Evolutionary conservation across 1,140 invertebrate genomes (phyloP).

Genomic region (Diprion similis): DNA sequence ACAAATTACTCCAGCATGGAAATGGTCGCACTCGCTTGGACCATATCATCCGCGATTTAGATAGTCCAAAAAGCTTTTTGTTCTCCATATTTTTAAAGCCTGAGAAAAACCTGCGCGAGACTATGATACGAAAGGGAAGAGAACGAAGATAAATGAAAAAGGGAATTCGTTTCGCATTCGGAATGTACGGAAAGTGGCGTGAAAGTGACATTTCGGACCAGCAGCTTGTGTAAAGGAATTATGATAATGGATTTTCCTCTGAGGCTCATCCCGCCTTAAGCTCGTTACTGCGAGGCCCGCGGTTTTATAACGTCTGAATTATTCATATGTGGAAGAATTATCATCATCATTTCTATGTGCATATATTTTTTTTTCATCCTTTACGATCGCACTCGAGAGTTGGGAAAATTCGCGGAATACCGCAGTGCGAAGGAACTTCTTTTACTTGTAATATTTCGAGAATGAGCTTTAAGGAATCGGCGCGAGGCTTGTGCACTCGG

Average conservation of each 20-base stretch:
- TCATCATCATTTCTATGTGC: background rate
- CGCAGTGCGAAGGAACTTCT: too few species aligned
- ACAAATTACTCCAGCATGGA: background rate
- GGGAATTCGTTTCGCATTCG: background rate
- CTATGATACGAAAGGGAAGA: too few species aligned
- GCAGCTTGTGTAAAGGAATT: background rate
- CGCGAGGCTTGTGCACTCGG: background rate
- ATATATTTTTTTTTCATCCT: background rate
- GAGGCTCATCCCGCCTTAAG: background rate
- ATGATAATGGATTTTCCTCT: conserved; percentile 1
- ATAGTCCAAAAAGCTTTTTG: too few species aligned
- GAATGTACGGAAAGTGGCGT: background rate
- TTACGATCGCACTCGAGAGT: background rate
- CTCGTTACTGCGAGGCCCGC: background rate
- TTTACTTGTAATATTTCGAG: background rate
- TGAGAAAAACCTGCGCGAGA: too few species aligned
- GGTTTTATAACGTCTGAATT: conserved; percentile 1
- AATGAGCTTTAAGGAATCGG: background rate
- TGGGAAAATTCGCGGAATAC: too few species aligned
- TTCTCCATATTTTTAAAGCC: too few species aligned
- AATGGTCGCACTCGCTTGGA: background rate
- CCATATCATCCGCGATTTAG: too few species aligned
- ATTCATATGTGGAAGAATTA: background rate
- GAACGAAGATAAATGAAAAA: background rate
- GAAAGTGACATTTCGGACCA: conserved; percentile 4